These are phyloP conservation scores for Phylloscopus trochiloides DNA, from an alignment of 2,113 vertebrate genomes.

Conservation along the genomic window DNA sequence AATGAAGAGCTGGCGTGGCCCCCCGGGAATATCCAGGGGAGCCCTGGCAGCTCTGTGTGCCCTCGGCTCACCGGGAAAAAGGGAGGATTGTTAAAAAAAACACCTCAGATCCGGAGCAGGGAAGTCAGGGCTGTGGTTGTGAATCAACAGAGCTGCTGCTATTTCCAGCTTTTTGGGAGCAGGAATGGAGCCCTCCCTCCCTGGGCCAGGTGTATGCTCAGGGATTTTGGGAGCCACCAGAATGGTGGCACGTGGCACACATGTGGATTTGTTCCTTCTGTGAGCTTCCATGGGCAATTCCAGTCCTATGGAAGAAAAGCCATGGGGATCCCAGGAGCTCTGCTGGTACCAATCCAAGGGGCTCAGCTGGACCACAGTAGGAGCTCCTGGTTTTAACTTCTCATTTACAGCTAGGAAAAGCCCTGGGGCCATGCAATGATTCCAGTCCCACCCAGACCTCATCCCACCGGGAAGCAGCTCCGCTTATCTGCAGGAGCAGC, in stretches of 20 bases:
- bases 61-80: not conserved
- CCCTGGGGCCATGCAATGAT: not conserved
- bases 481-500: not conserved
- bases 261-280: not conserved
- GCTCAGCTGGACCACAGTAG: not conserved
- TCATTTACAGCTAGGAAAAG: not conserved
- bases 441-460: not conserved
- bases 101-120: not conserved
- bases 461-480: not conserved
- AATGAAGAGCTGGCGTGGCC: not conserved
- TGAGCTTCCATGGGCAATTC: not conserved
- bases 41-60: not conserved
- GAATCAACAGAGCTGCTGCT: slow-evolving; percentile 38
- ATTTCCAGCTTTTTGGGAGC: not conserved
- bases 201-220: fast-evolving
- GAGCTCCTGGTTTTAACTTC: not conserved
- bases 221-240: fast-evolving
- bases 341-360: not conserved
- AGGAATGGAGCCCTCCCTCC: not conserved
- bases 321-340: too few relatives aligned
- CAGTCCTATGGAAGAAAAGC: fast-evolving
- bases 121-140: slow-evolving; percentile 1
- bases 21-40: not conserved
- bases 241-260: not conserved
- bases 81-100: not conserved